A percentile compares a stretch with the other conserved stretches of the same genome.
phyloP scores from a whole-genome alignment of 2,797 vertebrate species.

The Typhlichthys subterraneus region DNA sequence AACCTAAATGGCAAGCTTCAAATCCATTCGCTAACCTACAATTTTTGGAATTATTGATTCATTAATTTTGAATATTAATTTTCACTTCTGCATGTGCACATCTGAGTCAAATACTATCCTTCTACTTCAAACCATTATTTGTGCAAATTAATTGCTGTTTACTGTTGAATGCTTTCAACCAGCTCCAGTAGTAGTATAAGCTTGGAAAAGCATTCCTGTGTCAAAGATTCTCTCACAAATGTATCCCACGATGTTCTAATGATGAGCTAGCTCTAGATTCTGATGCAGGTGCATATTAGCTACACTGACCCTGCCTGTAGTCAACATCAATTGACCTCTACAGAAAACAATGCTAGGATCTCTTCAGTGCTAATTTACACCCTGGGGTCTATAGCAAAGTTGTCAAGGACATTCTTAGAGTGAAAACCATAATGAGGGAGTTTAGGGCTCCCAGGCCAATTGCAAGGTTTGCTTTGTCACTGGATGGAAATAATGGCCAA shows the following conservation, averaged over 20 bases:
- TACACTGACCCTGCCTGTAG: constrained; percentile 8
- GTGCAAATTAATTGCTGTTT: neutral
- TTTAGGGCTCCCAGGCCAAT: neutral
- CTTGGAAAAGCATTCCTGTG: no score
- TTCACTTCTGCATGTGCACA: no score
- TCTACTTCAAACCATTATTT: constrained; percentile 2
- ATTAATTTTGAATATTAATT: no score
- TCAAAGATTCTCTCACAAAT: neutral
- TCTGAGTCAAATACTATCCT: constrained; percentile 6
- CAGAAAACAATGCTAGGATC: constrained; percentile 27
- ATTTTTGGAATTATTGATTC: no score
- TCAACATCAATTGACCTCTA: constrained; percentile 30
- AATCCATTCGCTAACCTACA: no score
- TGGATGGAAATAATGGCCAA: neutral
- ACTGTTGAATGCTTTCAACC: neutral
- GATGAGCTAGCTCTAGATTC: neutral
- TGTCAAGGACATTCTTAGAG: constrained; percentile 45
- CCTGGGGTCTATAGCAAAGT: constrained; percentile 2
- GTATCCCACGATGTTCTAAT: neutral
- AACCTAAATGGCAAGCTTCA: no score
- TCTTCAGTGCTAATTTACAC: constrained; percentile 47
- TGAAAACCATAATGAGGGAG: constrained; percentile 28
- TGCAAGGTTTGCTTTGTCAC: neutral
- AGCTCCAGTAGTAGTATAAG: no score
- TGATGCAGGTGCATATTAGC: neutral